These are phyloP conservation scores for Uloborus plumipes DNA, from an alignment of 2,888 invertebrate species.

Conservation along the genomic window DNA sequence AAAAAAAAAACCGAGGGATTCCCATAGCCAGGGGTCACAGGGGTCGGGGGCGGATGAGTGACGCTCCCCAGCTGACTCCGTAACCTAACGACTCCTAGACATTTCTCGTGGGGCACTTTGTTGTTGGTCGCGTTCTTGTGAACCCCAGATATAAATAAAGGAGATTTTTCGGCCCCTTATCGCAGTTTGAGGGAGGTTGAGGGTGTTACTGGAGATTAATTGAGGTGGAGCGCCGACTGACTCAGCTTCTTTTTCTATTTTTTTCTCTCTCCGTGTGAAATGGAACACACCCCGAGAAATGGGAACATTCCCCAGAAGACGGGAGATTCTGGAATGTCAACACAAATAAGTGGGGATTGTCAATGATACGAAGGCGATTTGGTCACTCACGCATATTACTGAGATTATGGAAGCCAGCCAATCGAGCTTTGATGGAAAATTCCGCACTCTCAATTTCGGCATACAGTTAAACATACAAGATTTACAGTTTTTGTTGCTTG, in stretches of 20 bases:
- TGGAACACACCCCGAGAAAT: constrained; percentile 27
- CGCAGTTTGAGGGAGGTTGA: constrained; percentile 10
- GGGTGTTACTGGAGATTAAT: constrained; percentile 3
- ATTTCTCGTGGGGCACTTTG: background rate
- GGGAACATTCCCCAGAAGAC: no score
- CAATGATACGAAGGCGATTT: no score
- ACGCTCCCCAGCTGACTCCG: constrained; percentile 57
- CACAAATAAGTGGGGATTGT: no score
- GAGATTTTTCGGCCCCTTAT: constrained; percentile 28
- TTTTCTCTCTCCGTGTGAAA: constrained; percentile 1
- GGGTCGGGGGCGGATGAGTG: constrained; percentile 35
- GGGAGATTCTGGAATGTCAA: no score
- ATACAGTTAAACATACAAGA: no score
- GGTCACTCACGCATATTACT: no score
- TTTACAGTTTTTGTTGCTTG: no score
- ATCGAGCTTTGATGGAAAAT: no score
- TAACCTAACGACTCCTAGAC: constrained; percentile 8
- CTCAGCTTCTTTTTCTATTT: no score
- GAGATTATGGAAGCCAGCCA: no score
- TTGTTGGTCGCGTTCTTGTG: constrained; percentile 8
- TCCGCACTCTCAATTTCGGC: no score
- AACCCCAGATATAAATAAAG: constrained; percentile 56
- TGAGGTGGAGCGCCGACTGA: no score
- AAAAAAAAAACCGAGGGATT: constrained; percentile 18
- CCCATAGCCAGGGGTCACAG: constrained; percentile 13